Evolutionary conservation across 2,797 vertebrate species (phyloP).

Genomic region (Sebastes baramenuke): DNA sequence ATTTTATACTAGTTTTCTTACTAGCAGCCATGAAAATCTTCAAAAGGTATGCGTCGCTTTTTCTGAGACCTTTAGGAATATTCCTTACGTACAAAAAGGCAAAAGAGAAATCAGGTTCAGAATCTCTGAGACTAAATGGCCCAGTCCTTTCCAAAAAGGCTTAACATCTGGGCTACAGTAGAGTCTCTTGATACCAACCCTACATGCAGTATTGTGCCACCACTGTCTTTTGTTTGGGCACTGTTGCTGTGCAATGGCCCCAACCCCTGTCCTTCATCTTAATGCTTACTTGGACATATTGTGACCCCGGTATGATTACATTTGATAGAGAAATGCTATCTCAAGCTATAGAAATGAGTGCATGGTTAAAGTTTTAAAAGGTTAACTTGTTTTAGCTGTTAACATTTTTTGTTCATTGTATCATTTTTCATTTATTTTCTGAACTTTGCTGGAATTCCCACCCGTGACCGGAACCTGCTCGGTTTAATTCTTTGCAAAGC

Average conservation of each 20-base stretch:
- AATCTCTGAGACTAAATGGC: too few relatives aligned
- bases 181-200: background rate
- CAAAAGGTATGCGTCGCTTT: too few relatives aligned
- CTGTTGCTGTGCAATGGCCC: background rate
- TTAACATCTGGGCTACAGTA: too few relatives aligned
- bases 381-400: background rate
- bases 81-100: too few relatives aligned
- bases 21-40: too few relatives aligned
- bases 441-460: background rate
- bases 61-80: too few relatives aligned
- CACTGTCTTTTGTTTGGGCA: too few relatives aligned
- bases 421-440: background rate
- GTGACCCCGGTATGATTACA: background rate
- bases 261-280: background rate
- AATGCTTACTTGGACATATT: background rate
- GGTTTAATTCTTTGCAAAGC: conserved; percentile 42
- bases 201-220: background rate
- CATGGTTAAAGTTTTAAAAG: background rate
- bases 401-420: background rate
- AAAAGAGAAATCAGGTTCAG: too few relatives aligned
- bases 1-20: too few relatives aligned
- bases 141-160: too few relatives aligned
- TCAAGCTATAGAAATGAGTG: background rate
- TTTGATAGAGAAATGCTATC: background rate
- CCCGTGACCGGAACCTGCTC: background rate